Evolutionary conservation across 2,797 vertebrate species (phyloP).

Genomic region (Lagorchestes hirsutus): DNA sequence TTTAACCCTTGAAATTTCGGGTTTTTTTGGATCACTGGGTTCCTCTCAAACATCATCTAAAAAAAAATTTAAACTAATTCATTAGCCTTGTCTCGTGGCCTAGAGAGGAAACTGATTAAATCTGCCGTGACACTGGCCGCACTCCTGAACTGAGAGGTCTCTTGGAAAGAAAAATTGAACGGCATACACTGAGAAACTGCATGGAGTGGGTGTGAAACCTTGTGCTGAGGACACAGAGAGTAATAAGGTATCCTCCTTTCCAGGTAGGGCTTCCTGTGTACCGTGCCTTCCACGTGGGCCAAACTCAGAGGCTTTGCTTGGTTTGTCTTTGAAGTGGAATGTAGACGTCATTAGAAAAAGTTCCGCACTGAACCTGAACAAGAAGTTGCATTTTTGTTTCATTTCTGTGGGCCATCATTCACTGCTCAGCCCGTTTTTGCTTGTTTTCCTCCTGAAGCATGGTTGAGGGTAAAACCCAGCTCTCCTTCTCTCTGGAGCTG

Average conservation of each 20-base stretch:
- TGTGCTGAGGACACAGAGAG: not conserved
- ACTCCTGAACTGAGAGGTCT: not conserved
- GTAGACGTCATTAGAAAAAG: not conserved
- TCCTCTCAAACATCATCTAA: too few species aligned
- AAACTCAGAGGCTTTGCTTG: too few species aligned
- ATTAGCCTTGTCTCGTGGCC: too few species aligned
- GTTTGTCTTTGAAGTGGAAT: constrained; percentile 49
- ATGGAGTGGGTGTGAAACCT: not conserved
- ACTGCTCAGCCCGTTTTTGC: constrained; percentile 46
- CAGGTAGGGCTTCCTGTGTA: too few species aligned
- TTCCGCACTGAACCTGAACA: constrained; percentile 37
- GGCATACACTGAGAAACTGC: not conserved
- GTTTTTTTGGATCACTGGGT: not conserved
- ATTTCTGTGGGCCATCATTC: constrained; percentile 36
- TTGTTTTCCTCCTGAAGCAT: not conserved
- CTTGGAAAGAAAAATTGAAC: not conserved
- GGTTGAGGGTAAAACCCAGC: constrained; percentile 4
- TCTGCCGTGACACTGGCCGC: too few species aligned
- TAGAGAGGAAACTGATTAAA: too few species aligned
- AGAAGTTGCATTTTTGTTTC: constrained; percentile 38
- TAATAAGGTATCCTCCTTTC: not conserved
- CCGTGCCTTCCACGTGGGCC: too few species aligned
- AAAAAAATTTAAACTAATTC: too few species aligned
- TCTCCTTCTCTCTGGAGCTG: not conserved
- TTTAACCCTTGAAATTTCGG: not conserved